Evolutionary conservation across 2,797 vertebrate species (phyloP), one percentile per base, ranked within the genome.

Genomic region (Takifugu rubripes): DNA sequence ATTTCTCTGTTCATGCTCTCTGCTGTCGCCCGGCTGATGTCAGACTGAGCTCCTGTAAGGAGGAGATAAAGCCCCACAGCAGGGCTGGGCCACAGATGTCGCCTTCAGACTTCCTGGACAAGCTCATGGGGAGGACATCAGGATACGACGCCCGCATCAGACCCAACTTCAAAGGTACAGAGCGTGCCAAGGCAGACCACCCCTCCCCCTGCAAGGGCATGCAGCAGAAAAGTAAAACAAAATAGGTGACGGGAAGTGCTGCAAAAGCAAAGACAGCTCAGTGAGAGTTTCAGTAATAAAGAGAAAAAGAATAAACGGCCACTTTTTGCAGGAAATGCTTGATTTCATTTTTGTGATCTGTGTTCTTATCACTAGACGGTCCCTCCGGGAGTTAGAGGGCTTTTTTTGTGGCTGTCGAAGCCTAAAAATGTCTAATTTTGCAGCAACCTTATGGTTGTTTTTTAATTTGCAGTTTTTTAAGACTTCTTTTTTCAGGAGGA

Each of bases 141-240:
- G 95, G 94, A 57, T 98, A 98, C 2, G 95, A 97, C 2, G 94
- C 95, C 61, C 93, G 95, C 70, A 97, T 98, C 78, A 91, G 95
- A 72, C 95, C 96, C 77, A 95, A 96, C 90, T 98, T 97, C 90
- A 98, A 98, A 96, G 95, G 95, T 98, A 89, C 79, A 47, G 42
- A 47, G 55, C 15, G 46, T 43, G 48, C 55, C 65, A 58, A 65
- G 29, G 40, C 55, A 59, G 54, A 61, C 59, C 62, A 33, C 56
- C 66, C 62, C 5, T 5, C 27, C 21, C 21, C 21, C 21, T 21
- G 21, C 7, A 43, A 69, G 56, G 54, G 77, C 71, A 72, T 59
- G 59, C 54, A 49, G 29, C 15, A 40, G 63, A 45, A 51, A 62
- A 56, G 61, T 21, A 66, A 33, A 59, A 51, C 3, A 6, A 21